phyloP scores from a whole-genome alignment of 2,797 vertebrate species.

The Cuculus canorus region DNA sequence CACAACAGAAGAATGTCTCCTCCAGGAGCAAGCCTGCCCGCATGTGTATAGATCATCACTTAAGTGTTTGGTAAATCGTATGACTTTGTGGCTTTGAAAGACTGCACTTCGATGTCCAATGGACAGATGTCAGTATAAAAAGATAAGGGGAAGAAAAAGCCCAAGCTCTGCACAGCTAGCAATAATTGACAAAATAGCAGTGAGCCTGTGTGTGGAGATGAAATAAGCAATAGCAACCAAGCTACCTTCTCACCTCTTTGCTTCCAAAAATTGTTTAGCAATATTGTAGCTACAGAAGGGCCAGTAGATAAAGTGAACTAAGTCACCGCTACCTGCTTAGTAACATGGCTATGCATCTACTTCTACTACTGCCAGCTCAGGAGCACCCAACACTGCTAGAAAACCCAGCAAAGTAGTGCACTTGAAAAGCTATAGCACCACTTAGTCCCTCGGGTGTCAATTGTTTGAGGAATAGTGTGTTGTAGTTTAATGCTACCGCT shows the following conservation, averaged over 20 bases:
- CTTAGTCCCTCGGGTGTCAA: not conserved
- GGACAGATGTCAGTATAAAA: slow-evolving; percentile 29
- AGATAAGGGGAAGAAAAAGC: fast-evolving
- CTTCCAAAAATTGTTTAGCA: not conserved
- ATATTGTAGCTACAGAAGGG: not conserved
- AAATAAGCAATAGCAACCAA: not conserved
- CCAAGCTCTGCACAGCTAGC: not conserved
- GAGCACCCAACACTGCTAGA: not conserved
- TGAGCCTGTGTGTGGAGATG: not conserved
- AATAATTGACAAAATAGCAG: not conserved
- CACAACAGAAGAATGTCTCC: not conserved
- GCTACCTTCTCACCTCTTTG: not conserved
- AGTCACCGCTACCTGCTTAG: not conserved
- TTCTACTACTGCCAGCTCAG: not conserved
- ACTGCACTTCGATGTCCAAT: slow-evolving; percentile 8
- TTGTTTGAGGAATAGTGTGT: not conserved
- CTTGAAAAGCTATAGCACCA: not conserved
- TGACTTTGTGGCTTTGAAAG: not conserved
- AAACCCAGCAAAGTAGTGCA: not conserved
- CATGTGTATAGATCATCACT: not conserved
- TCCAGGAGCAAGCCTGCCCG: not conserved
- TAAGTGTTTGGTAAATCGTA: not conserved
- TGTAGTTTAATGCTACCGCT: not conserved
- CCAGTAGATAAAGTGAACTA: not conserved
- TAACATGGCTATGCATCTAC: not conserved